Evolutionary conservation across 2,888 invertebrate species (phyloP).

Genomic region (Chrysolina haemoptera): DNA sequence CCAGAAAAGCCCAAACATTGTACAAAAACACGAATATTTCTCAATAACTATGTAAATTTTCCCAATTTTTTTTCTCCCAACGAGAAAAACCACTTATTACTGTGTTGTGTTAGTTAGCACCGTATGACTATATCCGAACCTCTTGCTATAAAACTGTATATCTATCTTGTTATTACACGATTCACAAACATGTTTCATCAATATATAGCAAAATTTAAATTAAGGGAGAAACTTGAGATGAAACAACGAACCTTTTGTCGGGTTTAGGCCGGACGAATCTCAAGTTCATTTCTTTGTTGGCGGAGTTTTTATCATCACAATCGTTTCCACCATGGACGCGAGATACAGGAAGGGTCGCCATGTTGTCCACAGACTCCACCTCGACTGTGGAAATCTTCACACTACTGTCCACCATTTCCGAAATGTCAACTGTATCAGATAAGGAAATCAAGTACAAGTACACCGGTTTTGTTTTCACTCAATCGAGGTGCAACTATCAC

Average conservation of each 20-base stretch:
- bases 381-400: slow-evolving; percentile 93
- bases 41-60: no score
- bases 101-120: no score
- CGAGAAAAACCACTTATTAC: no score
- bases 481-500: slow-evolving; percentile 18
- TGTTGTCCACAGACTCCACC: slow-evolving; percentile 89
- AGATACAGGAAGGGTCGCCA: slow-evolving; percentile 90
- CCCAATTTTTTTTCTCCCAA: no score
- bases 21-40: no score
- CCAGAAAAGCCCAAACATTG: no score
- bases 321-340: slow-evolving; percentile 80
- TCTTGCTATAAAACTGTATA: no score
- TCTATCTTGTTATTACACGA: no score
- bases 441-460: not conserved
- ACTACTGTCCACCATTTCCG: slow-evolving; percentile 78
- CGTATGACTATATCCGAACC: no score
- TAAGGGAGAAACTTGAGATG: not conserved
- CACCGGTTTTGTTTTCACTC: slow-evolving; percentile 7
- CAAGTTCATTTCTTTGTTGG: slow-evolving; percentile 90
- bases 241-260: slow-evolving; percentile 81
- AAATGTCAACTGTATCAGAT: slow-evolving; percentile 10
- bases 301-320: slow-evolving; percentile 85
- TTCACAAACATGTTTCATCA: no score
- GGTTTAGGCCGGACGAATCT: slow-evolving; percentile 89
- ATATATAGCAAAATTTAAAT: not conserved